Percentiles rank a stretch among this genome's conserved stretches.
Conservation (phyloP, 37 sponge, comb jelly and placozoan species). For the Halisarca cf. caerulea region DNA sequence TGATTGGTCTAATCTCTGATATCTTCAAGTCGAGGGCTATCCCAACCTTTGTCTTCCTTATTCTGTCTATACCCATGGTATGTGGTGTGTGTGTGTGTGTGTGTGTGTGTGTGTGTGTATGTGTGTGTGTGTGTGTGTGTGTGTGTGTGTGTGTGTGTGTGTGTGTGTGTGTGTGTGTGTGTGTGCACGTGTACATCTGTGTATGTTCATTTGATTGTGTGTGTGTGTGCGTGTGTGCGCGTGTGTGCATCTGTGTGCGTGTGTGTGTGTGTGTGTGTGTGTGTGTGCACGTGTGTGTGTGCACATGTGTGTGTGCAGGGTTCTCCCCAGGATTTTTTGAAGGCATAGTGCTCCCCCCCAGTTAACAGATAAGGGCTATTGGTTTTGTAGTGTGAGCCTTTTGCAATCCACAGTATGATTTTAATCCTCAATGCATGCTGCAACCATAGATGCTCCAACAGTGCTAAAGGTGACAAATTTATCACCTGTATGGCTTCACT, state of each 20-base stretch:
- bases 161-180: neutral
- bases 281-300: neutral
- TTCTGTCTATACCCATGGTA: conserved; percentile 67
- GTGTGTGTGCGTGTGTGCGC: neutral
- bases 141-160: neutral
- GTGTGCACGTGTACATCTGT: too few relatives aligned
- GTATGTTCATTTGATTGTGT: too few relatives aligned
- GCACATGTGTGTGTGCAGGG: neutral
- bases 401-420: too few relatives aligned
- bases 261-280: neutral
- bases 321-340: too few relatives aligned
- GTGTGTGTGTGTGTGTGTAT: neutral
- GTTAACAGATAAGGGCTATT: too few relatives aligned
- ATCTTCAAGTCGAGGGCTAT: conserved; percentile 64
- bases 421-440: too few relatives aligned
- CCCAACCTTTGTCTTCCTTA: conserved; percentile 47
- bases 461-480: too few relatives aligned
- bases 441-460: too few relatives aligned
- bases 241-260: neutral
- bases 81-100: too few relatives aligned
- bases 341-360: too few relatives aligned
- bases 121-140: neutral
- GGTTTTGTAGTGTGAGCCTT: too few relatives aligned
- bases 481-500: too few relatives aligned
- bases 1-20: conserved; percentile 69